phyloP scores from a whole-genome alignment of 2,113 vertebrate species.

The Anolis sagrei region DNA sequence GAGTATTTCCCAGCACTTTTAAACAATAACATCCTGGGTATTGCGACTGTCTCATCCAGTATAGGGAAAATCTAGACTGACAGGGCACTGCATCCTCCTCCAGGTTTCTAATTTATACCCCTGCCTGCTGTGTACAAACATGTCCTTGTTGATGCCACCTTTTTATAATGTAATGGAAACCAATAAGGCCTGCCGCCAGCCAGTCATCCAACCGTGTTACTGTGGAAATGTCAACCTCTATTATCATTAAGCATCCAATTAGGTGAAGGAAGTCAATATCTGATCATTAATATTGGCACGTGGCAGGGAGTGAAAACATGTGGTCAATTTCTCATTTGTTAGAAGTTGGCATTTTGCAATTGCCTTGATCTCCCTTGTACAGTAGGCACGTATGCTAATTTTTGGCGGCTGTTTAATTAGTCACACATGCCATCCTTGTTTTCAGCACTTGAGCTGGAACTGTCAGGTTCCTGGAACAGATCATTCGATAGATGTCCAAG shows the following conservation, averaged over 20 bases:
- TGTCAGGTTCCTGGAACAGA: background rate
- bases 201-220: background rate
- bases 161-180: conserved; percentile 14
- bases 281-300: conserved; percentile 49
- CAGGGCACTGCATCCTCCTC: background rate
- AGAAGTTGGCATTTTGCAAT: conserved; percentile 42
- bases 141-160: conserved; percentile 14
- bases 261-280: conserved; percentile 45
- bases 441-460: conserved; percentile 41
- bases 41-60: background rate
- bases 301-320: conserved; percentile 13
- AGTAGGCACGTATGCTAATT: conserved; percentile 49
- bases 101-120: conserved; percentile 29
- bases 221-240: conserved; percentile 28
- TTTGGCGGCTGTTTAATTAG: conserved; percentile 63
- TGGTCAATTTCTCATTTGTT: conserved; percentile 49
- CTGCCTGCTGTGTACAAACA: background rate
- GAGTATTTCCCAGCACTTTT: no score
- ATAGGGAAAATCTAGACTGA: no score
- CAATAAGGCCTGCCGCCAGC: background rate
- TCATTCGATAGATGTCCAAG: background rate
- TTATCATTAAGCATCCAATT: conserved; percentile 37
- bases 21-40: background rate
- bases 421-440: conserved; percentile 60
- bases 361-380: conserved; percentile 25